Percentiles rank a stretch among this genome's conserved stretches.
Evolutionary conservation across 1,140 invertebrate genomes (phyloP).

Genomic region (Drosophila sulfurigaster): DNA sequence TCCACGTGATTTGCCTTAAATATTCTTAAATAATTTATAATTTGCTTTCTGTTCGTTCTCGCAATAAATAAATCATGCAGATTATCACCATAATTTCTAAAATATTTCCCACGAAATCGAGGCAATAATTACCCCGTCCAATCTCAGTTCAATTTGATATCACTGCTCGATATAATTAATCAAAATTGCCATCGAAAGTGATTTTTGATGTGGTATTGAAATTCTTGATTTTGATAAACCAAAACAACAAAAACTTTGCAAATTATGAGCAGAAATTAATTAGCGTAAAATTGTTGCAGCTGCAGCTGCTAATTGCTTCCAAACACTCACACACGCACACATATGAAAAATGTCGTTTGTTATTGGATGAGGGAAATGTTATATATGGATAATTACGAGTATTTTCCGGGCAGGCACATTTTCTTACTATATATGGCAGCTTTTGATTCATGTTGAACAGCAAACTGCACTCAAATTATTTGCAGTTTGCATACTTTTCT

Average conservation of each 20-base stretch:
- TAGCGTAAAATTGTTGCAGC: conserved; percentile 21
- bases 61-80: no score
- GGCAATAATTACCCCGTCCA: no score
- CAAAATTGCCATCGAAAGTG: no score
- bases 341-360: conserved; percentile 5
- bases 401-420: conserved; percentile 3
- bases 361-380: conserved; percentile 10
- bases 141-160: no score
- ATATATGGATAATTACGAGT: conserved; percentile 8
- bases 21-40: no score
- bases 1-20: no score
- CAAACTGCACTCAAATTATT: conserved; percentile 68
- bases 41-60: no score
- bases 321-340: background rate
- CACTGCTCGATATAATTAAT: no score
- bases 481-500: conserved; percentile 42
- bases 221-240: no score
- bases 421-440: conserved; percentile 13
- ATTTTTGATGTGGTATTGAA: no score
- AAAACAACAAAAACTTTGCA: background rate
- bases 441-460: conserved; percentile 44
- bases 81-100: no score
- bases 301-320: conserved; percentile 13
- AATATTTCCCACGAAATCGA: no score
- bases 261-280: conserved; percentile 18